phyloP scores from a whole-genome alignment of 2,113 vertebrate genomes.

The Lucifuga dentata region DNA sequence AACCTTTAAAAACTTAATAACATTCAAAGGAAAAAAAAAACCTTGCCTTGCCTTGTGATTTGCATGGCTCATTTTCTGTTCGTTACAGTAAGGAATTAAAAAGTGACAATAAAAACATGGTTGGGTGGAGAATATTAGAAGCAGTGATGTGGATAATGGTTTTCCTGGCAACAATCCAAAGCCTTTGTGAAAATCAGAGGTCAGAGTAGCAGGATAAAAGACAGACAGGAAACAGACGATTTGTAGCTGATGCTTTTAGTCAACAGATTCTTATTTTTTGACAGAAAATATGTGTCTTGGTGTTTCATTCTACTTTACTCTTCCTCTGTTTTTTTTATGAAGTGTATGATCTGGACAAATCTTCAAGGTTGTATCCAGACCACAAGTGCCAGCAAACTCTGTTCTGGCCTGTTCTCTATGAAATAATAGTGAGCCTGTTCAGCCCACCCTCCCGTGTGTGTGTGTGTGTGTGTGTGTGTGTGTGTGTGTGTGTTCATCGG shows the following conservation, averaged over 20 bases:
- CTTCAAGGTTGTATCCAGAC: conserved; percentile 20
- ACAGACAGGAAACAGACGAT: conserved; percentile 45
- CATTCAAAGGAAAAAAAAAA: conserved; percentile 26
- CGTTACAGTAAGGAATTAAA: conserved; percentile 35
- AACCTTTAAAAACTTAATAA: conserved; percentile 22
- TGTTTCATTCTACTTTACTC: conserved; percentile 45
- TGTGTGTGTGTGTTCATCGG: conserved; percentile 16
- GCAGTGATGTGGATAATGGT: conserved; percentile 35
- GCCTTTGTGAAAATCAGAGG: conserved; percentile 63
- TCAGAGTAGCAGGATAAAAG: conserved; percentile 53
- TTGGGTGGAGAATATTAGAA: conserved; percentile 38
- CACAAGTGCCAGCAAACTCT: conserved; percentile 37
- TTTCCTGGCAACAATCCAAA: conserved; percentile 40
- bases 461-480: conserved; percentile 24
- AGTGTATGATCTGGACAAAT: conserved; percentile 40
- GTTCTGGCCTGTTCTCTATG: conserved; percentile 36
- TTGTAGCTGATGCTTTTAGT: conserved; percentile 55
- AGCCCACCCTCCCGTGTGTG: conserved; percentile 19
- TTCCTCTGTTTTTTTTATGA: conserved; percentile 37
- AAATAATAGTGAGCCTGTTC: conserved; percentile 57
- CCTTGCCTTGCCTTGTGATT: conserved; percentile 23
- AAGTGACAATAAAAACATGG: conserved; percentile 39
- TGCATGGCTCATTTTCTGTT: conserved; percentile 19
- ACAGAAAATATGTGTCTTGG: conserved; percentile 49
- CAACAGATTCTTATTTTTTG: conserved; percentile 57